Percentiles rank a stretch among this genome's conserved stretches.
Evolutionary conservation across 1,140 invertebrate species (phyloP).

Genomic region (Colletes gigas): DNA sequence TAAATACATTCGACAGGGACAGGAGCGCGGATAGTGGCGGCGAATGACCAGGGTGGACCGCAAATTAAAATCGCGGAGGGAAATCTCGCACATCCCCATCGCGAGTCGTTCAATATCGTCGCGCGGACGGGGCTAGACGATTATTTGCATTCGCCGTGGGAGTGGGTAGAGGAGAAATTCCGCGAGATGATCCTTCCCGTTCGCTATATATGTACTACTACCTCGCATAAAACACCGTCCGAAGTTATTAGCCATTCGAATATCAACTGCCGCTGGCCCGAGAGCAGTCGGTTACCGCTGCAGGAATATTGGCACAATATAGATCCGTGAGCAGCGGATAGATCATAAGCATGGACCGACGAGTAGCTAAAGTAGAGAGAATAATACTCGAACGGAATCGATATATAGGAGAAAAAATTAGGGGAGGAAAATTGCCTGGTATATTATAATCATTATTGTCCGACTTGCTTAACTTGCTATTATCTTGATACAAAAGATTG

Average conservation of each 20-base stretch:
- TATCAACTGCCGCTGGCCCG: background rate
- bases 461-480: slow-evolving; percentile 1
- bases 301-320: slow-evolving; percentile 26
- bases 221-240: slow-evolving; percentile 19
- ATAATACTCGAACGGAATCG: slow-evolving; percentile 36
- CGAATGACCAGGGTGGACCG: background rate
- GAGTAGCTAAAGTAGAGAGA: background rate
- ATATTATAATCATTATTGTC: slow-evolving; percentile 6
- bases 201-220: background rate
- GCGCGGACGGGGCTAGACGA: background rate
- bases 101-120: slow-evolving; percentile 25
- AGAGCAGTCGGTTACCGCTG: background rate
- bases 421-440: slow-evolving; percentile 33
- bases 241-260: slow-evolving; percentile 44
- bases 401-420: slow-evolving; percentile 23
- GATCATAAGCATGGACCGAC: background rate
- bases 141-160: slow-evolving; percentile 26
- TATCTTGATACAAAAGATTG: background rate
- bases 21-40: background rate
- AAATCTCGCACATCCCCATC: background rate
- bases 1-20: slow-evolving; percentile 12
- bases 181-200: background rate
- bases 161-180: background rate
- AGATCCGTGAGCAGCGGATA: background rate
- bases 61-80: slow-evolving; percentile 47